Conservation (phyloP, 1,140 invertebrate genomes). For the Pectinophora gossypiella region DNA sequence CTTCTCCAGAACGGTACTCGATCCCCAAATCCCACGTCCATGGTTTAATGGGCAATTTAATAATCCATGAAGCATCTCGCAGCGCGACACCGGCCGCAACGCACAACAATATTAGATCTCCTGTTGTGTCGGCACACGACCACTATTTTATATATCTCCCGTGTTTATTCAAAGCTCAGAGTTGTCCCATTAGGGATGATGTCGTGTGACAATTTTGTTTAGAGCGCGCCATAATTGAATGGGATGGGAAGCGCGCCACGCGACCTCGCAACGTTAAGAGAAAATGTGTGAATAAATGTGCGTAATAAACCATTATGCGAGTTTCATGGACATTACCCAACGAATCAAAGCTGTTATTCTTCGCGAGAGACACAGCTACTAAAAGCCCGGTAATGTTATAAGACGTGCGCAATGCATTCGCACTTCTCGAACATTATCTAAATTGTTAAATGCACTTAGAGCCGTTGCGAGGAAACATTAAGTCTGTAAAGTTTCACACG, state of each 20-base stretch:
- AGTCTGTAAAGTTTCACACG: slow-evolving; percentile 21
- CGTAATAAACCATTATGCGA: slow-evolving; percentile 48
- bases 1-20: slow-evolving; percentile 20
- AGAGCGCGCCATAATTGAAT: slow-evolving; percentile 59
- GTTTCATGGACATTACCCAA: slow-evolving; percentile 32
- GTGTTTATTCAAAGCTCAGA: slow-evolving; percentile 60
- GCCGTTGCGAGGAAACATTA: slow-evolving; percentile 17
- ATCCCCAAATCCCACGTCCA: slow-evolving; percentile 35
- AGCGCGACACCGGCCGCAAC: slow-evolving; percentile 36
- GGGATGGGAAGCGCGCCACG: slow-evolving; percentile 55
- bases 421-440: slow-evolving; percentile 46
- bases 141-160: slow-evolving; percentile 49
- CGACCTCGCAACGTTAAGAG: slow-evolving; percentile 35
- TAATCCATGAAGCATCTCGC: slow-evolving; percentile 46
- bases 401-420: slow-evolving; percentile 24
- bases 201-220: slow-evolving; percentile 54
- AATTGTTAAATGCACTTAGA: slow-evolving; percentile 60
- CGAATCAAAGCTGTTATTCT: slow-evolving; percentile 34
- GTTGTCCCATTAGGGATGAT: slow-evolving; percentile 59
- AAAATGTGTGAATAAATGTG: slow-evolving; percentile 55
- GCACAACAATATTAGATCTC: slow-evolving; percentile 53
- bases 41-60: slow-evolving; percentile 38
- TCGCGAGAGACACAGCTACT: slow-evolving; percentile 20
- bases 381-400: slow-evolving; percentile 33
- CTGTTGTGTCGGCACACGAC: slow-evolving; percentile 65